Evolutionary conservation across 2,797 vertebrate genomes (phyloP).

Genomic region (Chanos chanos): DNA sequence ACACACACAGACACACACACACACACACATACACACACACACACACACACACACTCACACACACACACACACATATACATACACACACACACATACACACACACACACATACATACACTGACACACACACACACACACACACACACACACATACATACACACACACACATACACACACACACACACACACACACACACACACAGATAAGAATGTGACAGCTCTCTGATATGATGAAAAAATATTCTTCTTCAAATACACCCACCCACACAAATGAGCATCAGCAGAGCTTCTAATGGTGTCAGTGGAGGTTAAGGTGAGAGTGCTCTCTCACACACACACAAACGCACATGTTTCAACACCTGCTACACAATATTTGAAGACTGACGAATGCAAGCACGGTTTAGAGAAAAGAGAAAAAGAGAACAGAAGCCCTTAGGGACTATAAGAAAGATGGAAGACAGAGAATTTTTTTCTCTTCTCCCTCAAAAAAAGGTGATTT

Average conservation of each 20-base stretch:
- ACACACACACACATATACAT: background rate
- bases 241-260: too few species aligned
- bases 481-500: conserved; percentile 10
- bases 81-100: background rate
- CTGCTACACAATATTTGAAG: conserved; percentile 15
- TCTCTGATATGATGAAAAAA: too few species aligned
- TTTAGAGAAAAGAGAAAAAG: conserved; percentile 35
- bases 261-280: conserved; percentile 5
- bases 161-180: too few species aligned
- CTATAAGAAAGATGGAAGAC: conserved; percentile 20
- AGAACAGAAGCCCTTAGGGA: conserved; percentile 31
- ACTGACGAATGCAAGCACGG: conserved; percentile 2
- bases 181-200: too few species aligned
- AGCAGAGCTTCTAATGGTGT: conserved; percentile 17
- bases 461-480: conserved; percentile 24
- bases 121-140: background rate
- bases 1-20: background rate
- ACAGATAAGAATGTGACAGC: too few species aligned
- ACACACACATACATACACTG: too few species aligned
- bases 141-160: background rate
- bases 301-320: conserved; percentile 9
- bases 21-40: background rate
- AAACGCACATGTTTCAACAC: conserved; percentile 20
- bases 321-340: conserved; percentile 14
- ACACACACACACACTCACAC: background rate